Evolutionary conservation across 2,888 invertebrate genomes (phyloP).

Genomic region (Spodoptera littoralis): DNA sequence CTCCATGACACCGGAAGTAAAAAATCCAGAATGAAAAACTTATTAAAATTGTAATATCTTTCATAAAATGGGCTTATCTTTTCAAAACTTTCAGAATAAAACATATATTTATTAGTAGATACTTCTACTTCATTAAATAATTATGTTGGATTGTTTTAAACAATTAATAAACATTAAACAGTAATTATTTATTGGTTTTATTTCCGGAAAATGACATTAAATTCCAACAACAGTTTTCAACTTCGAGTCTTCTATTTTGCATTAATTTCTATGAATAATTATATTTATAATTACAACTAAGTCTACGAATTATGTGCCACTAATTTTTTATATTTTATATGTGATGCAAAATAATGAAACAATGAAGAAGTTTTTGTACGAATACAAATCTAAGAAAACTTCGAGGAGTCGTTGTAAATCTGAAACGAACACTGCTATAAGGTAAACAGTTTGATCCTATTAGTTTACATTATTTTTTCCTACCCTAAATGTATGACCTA

Average conservation of each 20-base stretch:
- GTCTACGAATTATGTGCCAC: slow-evolving; percentile 13
- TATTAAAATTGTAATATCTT: too few relatives aligned
- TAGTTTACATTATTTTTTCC: slow-evolving; percentile 37
- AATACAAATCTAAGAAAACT: slow-evolving; percentile 73
- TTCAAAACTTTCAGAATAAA: too few relatives aligned
- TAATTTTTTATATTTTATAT: slow-evolving; percentile 8
- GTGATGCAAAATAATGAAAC: slow-evolving; percentile 15
- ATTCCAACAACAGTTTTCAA: slow-evolving; percentile 17
- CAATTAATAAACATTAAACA: too few relatives aligned
- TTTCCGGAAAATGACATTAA: slow-evolving; percentile 45
- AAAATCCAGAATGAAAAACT: not conserved
- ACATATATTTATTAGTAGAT: too few relatives aligned
- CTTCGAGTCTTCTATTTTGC: slow-evolving; percentile 8
- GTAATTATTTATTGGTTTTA: slow-evolving; percentile 2
- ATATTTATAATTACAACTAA: slow-evolving; percentile 9
- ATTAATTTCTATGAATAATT: slow-evolving; percentile 8
- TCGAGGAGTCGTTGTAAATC: slow-evolving; percentile 64
- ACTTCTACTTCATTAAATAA: too few relatives aligned
- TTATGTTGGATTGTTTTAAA: too few relatives aligned
- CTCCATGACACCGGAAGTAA: slow-evolving; percentile 13
- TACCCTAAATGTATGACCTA: slow-evolving; percentile 60
- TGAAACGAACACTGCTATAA: slow-evolving; percentile 66
- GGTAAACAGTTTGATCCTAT: slow-evolving; percentile 62
- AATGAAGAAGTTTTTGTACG: slow-evolving; percentile 83
- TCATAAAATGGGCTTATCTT: too few relatives aligned